Conservation (phyloP, 2,888 invertebrate species). For the Drosophila recens region DNA sequence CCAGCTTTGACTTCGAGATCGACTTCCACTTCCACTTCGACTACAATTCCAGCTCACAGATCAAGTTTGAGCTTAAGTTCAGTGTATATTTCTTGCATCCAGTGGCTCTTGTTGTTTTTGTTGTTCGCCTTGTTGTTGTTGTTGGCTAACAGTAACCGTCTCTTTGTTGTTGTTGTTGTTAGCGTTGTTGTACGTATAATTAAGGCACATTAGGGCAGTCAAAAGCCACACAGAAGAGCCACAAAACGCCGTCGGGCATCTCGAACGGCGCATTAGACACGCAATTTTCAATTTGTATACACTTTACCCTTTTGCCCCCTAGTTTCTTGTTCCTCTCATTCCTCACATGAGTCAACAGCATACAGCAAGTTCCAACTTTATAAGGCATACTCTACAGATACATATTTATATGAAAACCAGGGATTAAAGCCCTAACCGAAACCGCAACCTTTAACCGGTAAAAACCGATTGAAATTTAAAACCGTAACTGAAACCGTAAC, state of each 20-base stretch:
- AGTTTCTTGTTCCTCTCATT: background rate
- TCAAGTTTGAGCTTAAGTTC: slow-evolving; percentile 16
- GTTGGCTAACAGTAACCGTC: slow-evolving; percentile 54
- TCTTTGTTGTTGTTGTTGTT: slow-evolving; percentile 25
- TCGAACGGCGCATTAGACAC: slow-evolving; percentile 72
- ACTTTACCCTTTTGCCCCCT: slow-evolving; percentile 16
- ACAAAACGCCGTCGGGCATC: slow-evolving; percentile 54
- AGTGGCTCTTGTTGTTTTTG: slow-evolving; percentile 23
- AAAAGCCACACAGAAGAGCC: slow-evolving; percentile 41
- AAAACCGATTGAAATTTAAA: no score
- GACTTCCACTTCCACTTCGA: slow-evolving; percentile 9
- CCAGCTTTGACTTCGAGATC: slow-evolving; percentile 1
- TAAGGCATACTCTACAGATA: background rate
- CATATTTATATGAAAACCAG: no score
- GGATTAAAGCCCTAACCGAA: no score
- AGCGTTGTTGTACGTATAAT: slow-evolving; percentile 59
- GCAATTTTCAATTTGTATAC: slow-evolving; percentile 66
- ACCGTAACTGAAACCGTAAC: no score
- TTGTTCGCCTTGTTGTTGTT: slow-evolving; percentile 19
- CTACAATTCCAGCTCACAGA: slow-evolving; percentile 20
- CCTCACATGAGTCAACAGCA: background rate
- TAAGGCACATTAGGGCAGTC: slow-evolving; percentile 74
- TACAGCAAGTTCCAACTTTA: background rate
- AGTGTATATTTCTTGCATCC: slow-evolving; percentile 12
- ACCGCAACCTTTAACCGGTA: no score